These are phyloP conservation scores for Tamandua tetradactyla DNA, from an alignment of 2,797 vertebrate genomes.

Conservation along the genomic window DNA sequence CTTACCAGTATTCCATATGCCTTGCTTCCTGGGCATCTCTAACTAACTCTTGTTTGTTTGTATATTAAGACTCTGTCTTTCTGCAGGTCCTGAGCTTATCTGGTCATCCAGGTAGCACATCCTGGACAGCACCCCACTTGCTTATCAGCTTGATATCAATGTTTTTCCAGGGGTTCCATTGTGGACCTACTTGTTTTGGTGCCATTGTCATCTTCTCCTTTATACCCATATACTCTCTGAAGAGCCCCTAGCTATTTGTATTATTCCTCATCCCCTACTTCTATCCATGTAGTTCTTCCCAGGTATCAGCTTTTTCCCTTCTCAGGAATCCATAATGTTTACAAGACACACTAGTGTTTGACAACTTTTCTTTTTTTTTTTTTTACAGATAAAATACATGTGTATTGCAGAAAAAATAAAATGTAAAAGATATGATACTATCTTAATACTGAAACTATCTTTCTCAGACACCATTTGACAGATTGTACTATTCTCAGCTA, in stretches of 20 bases:
- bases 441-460: not conserved
- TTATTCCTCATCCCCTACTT: not conserved
- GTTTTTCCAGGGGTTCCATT: not conserved
- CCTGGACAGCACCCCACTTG: not conserved
- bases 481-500: not conserved
- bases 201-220: not conserved
- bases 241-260: not conserved
- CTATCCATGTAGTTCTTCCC: not conserved
- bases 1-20: not conserved
- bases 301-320: not conserved
- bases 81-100: not conserved
- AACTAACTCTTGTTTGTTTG: not conserved
- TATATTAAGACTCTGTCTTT: not conserved
- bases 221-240: not conserved
- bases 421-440: not conserved
- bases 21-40: not conserved
- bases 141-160: not conserved
- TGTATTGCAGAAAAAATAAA: not conserved
- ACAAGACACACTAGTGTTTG: not conserved
- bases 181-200: not conserved
- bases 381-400: not conserved
- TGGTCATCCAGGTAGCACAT: not conserved
- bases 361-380: not conserved
- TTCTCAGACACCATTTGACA: not conserved
- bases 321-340: not conserved